A percentile compares a stretch with the other conserved stretches of the same genome.
phyloP scores from a whole-genome alignment of 1,140 invertebrate species.

The Vollenhovia emeryi region DNA sequence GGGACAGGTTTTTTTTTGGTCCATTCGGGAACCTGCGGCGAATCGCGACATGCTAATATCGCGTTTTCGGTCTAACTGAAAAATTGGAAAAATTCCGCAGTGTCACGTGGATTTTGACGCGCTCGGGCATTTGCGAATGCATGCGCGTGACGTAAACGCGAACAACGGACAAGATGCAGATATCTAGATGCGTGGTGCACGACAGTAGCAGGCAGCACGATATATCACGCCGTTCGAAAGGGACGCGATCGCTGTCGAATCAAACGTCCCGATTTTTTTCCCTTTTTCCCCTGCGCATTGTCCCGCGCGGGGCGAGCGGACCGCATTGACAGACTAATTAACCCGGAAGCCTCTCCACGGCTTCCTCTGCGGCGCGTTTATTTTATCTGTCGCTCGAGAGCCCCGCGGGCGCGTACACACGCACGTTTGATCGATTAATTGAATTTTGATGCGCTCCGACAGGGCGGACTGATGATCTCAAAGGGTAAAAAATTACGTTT shows the following conservation, averaged over 20 bases:
- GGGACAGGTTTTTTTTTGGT: background rate
- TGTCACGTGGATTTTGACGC: background rate
- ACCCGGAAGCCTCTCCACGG: conserved; percentile 35
- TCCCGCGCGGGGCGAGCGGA: background rate
- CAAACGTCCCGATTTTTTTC: background rate
- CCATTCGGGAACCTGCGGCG: background rate
- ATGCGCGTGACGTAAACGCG: conserved; percentile 9
- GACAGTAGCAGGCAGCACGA: conserved; percentile 3
- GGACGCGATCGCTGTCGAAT: conserved; percentile 21
- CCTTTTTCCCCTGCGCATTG: background rate
- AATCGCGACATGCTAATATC: conserved; percentile 11
- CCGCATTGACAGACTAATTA: conserved; percentile 61
- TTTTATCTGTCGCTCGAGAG: conserved; percentile 35
- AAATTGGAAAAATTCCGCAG: background rate
- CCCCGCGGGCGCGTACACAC: background rate
- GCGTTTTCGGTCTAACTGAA: background rate
- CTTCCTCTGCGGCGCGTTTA: conserved; percentile 21
- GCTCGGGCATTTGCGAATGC: background rate
- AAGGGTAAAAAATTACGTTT: conserved; percentile 10
- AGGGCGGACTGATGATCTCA: conserved; percentile 24
- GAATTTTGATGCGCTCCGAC: conserved; percentile 36
- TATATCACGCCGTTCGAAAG: conserved; percentile 20
- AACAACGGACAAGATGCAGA: conserved; percentile 39
- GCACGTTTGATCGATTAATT: conserved; percentile 49
- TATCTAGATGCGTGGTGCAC: background rate